Percentiles rank a stretch among this genome's conserved stretches.
Conservation (phyloP, 2,888 invertebrate genomes). For the Prenolepis imparis region DNA sequence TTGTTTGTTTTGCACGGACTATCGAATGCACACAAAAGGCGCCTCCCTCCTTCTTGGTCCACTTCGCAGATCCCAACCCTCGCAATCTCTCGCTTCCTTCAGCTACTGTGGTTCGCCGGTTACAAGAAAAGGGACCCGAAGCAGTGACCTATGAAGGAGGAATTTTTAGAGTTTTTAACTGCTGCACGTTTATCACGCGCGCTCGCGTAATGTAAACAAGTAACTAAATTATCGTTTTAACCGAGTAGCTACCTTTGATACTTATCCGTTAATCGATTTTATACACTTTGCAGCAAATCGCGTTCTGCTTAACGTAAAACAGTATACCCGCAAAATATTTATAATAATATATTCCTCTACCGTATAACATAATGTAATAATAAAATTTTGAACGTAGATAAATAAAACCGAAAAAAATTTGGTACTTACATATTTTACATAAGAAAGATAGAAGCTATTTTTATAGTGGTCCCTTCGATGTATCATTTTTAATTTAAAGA, state of each 20-base stretch:
- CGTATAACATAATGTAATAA: background rate
- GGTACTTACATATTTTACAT: background rate
- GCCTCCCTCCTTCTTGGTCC: constrained; percentile 35
- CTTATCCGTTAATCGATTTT: constrained; percentile 4
- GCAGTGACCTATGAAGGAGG: constrained; percentile 18
- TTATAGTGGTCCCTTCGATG: background rate
- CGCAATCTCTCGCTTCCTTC: constrained; percentile 41
- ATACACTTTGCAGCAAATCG: background rate
- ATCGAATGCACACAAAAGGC: constrained; percentile 79
- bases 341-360: background rate
- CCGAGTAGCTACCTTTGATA: constrained; percentile 13
- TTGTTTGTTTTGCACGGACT: constrained; percentile 79
- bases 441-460: background rate
- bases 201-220: background rate
- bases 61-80: constrained; percentile 36
- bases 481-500: background rate
- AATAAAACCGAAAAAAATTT: background rate
- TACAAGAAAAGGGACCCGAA: constrained; percentile 36
- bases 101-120: background rate
- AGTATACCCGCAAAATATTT: background rate
- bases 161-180: constrained; percentile 41
- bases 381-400: background rate
- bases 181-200: constrained; percentile 8
- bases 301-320: background rate
- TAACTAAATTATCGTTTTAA: constrained; percentile 6